Evolutionary conservation across 2,888 invertebrate species (phyloP), one percentile per base, ranked within the genome.

Genomic region (Eristalis tenax): DNA sequence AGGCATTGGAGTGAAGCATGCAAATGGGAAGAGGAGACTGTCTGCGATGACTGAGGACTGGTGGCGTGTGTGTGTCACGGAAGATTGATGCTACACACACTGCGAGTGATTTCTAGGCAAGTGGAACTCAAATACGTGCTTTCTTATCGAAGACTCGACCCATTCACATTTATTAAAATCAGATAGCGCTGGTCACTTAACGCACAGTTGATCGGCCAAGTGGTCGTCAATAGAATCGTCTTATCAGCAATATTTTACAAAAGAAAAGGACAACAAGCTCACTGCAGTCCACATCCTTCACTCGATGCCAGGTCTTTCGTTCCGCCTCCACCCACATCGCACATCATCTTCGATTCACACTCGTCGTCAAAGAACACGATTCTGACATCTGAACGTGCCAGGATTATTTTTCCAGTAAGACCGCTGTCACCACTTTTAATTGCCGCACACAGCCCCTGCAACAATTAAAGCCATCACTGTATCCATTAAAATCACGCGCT

Each of bases 401-500:
- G 57, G 76, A 73, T 80, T 85, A 70, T 77, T 59, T 59, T 59
- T 59, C 26, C 26, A 68, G 40, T 43, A 69, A 86, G 77, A 78
- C 61, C 78, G 74, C 75, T 83, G 86, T 82, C 86, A 66, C 82
- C 86, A 75, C 82, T 75, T 86, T 78, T 86, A 86, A 86, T 83
- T 82, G 68, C 82, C 38, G 70, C 71, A 64, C 71, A 35, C 79
- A 80, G 50, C 69, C 65, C 81, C 75, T 35, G 61, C 65, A 78
- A 74, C 78, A 86, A 86, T 86, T 82, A 82, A 86, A 86, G 50
- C 57, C 74, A 82, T 82, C 82, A 75, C 74, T 75, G 68, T 64
- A 82, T 69, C 83, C 82, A 86, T 82, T 82, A 86, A 82, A 86
- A 70, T 78, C 86, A 77, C 81, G 69, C 76, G 56, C 74, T 74